Evolutionary conservation across 2,113 vertebrate species (phyloP).

Genomic region (Atherinomorus stipes): DNA sequence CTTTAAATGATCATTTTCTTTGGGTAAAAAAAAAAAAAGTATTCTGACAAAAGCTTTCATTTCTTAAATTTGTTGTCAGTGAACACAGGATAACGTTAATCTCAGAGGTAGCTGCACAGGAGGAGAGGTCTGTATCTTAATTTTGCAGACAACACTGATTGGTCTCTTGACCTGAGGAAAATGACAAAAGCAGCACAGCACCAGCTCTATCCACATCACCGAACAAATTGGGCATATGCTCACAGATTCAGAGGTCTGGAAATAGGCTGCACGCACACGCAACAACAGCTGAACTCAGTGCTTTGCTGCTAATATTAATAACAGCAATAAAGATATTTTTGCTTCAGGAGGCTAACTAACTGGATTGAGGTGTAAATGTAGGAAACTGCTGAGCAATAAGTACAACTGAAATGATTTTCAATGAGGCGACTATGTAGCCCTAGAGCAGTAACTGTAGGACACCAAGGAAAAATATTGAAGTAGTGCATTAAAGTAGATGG

Average conservation of each 20-base stretch:
- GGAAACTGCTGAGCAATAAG: constrained; percentile 28
- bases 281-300: background rate
- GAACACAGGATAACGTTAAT: too few species aligned
- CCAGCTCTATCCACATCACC: background rate
- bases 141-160: background rate
- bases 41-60: too few species aligned
- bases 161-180: background rate
- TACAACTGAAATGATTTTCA: constrained; percentile 21
- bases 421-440: constrained; percentile 4
- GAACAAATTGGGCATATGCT: background rate
- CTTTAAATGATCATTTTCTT: background rate
- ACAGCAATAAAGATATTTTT: constrained; percentile 15
- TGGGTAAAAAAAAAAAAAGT: too few species aligned
- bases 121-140: background rate
- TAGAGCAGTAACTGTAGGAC: constrained; percentile 19
- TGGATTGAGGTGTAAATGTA: background rate
- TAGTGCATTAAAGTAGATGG: constrained; percentile 34
- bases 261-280: background rate
- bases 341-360: background rate
- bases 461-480: constrained; percentile 23
- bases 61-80: too few species aligned
- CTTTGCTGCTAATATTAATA: background rate
- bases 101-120: background rate
- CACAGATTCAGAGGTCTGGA: constrained; percentile 15
- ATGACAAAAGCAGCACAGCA: background rate